phyloP scores from a whole-genome alignment of 1,140 invertebrate genomes.

The Brachionus calyciflorus region DNA sequence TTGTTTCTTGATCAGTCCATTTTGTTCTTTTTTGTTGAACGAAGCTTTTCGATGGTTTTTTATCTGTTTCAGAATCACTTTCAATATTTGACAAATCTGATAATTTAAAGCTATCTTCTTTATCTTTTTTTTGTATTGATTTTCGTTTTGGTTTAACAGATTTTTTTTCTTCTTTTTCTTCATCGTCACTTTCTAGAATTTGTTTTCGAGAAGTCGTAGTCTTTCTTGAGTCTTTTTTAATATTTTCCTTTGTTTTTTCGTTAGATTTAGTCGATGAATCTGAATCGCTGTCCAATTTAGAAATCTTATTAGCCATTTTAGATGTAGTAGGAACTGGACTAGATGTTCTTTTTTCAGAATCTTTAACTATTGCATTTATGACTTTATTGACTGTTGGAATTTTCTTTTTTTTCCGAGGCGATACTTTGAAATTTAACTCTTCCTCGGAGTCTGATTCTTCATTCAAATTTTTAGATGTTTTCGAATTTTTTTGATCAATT shows the following conservation, averaged over 20 bases:
- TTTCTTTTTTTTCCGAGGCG: not conserved
- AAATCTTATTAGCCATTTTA: not conserved
- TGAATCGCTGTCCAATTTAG: not conserved
- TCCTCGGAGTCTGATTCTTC: not conserved
- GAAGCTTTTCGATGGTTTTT: not conserved
- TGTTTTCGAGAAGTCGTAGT: too few relatives aligned
- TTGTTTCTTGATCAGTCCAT: constrained; percentile 12
- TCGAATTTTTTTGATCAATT: not conserved
- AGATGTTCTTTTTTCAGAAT: not conserved
- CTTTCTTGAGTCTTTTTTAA: not conserved
- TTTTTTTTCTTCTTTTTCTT: not conserved
- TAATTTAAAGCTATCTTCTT: not conserved
- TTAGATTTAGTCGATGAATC: not conserved
- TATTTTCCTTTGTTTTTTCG: not conserved
- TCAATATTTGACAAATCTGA: not conserved
- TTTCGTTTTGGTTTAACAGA: not conserved
- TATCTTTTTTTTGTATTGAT: not conserved
- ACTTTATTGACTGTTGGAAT: not conserved
- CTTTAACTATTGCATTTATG: not conserved
- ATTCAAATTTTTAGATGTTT: not conserved
- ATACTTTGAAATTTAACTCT: not conserved
- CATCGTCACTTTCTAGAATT: not conserved
- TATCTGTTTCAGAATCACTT: not conserved
- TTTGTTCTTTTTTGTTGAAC: not conserved
- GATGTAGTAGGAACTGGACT: not conserved